These are phyloP conservation scores for Phthorimaea operculella DNA, from an alignment of 1,140 invertebrate genomes.

Conservation along the genomic window DNA sequence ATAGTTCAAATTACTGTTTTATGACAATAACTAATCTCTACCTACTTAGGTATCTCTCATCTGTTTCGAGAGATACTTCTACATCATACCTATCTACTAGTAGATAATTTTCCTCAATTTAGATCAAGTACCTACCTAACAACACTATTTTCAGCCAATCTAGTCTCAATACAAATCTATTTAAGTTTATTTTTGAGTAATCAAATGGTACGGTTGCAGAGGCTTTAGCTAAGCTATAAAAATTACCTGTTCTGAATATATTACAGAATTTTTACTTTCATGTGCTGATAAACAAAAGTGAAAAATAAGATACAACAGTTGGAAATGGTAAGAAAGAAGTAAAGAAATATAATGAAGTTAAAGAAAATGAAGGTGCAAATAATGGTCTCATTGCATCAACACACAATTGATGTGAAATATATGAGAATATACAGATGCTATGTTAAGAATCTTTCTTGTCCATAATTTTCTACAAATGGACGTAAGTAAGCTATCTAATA, in stretches of 20 bases:
- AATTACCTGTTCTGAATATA: constrained; percentile 15
- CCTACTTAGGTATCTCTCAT: too few relatives aligned
- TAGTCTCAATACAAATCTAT: not conserved
- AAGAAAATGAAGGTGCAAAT: constrained; percentile 40
- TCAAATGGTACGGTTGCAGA: constrained; percentile 38
- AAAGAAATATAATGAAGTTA: constrained; percentile 28
- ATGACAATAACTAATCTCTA: too few relatives aligned
- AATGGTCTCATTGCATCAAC: constrained; percentile 44
- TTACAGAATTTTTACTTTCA: constrained; percentile 46
- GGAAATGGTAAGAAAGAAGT: constrained; percentile 27
- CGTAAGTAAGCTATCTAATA: constrained; percentile 20
- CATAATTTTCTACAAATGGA: constrained; percentile 42
- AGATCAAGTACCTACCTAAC: constrained; percentile 41
- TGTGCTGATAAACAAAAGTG: constrained; percentile 65
- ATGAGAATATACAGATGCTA: not conserved
- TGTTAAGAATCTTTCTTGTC: constrained; percentile 1
- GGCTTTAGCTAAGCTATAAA: constrained; percentile 37
- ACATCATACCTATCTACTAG: not conserved
- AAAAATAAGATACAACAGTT: constrained; percentile 29
- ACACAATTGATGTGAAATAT: constrained; percentile 18
- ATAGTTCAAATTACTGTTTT: too few relatives aligned
- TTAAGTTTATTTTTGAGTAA: not conserved
- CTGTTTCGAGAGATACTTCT: too few relatives aligned
- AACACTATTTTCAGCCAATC: not conserved
- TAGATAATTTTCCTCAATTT: constrained; percentile 55